phyloP scores from a whole-genome alignment of 1,140 invertebrate genomes.

The Cryptotermes secundus region DNA sequence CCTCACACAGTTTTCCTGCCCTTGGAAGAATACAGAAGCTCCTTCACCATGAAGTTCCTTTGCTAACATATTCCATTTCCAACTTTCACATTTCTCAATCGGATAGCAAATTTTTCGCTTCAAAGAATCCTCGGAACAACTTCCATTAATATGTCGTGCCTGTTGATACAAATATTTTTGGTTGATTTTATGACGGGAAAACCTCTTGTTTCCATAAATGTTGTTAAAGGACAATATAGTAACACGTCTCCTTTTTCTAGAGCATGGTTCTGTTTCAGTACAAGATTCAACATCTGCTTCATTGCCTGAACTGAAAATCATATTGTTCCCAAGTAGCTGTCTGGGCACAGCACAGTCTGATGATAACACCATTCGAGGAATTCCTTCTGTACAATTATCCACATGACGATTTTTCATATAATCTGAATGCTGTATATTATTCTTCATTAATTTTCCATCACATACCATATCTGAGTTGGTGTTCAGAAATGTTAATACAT shows the following conservation, averaged over 20 bases:
- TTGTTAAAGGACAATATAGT: neutral
- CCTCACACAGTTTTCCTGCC: too few relatives aligned
- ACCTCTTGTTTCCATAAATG: neutral
- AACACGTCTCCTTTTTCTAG: neutral
- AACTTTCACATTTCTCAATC: neutral
- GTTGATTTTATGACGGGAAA: neutral
- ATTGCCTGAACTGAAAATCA: neutral
- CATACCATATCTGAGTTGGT: too few relatives aligned
- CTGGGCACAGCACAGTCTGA: too few relatives aligned
- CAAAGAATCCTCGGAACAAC: neutral
- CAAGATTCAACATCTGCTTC: neutral
- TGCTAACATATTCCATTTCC: neutral
- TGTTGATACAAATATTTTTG: neutral
- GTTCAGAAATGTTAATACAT: too few relatives aligned
- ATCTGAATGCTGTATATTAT: too few relatives aligned
- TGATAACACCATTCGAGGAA: too few relatives aligned
- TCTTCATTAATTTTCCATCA: too few relatives aligned
- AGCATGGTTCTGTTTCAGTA: neutral
- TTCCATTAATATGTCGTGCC: neutral
- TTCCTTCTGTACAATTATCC: too few relatives aligned
- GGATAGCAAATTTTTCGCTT: neutral
- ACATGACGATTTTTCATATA: too few relatives aligned
- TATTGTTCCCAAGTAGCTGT: neutral
- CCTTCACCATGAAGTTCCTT: neutral
- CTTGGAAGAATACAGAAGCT: neutral